Evolutionary conservation across 2,888 invertebrate species (phyloP).

Genomic region (Stenoptilia bipunctidactyla): DNA sequence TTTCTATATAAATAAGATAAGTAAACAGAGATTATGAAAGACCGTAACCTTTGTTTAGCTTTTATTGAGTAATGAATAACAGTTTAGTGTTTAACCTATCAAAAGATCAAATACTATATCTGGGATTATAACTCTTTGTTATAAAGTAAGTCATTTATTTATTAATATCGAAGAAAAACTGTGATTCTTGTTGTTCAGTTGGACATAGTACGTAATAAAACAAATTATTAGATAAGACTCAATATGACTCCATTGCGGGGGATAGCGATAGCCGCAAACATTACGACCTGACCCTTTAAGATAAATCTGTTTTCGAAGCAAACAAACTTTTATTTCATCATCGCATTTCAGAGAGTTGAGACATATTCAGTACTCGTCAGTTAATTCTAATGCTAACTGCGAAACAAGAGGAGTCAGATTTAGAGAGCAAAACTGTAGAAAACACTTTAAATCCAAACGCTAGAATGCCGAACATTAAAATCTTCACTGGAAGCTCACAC

Average conservation of each 20-base stretch:
- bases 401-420: conserved; percentile 21
- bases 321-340: conserved; percentile 36
- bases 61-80: too few species aligned
- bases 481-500: conserved; percentile 98
- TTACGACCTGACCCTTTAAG: conserved; percentile 46
- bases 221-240: neutral
- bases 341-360: conserved; percentile 26
- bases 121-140: too few species aligned
- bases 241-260: conserved; percentile 25
- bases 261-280: conserved; percentile 26
- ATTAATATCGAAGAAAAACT: too few species aligned
- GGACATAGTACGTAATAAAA: too few species aligned
- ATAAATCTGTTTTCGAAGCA: conserved; percentile 39
- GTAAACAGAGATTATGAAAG: too few species aligned
- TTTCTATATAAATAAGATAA: too few species aligned
- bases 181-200: too few species aligned
- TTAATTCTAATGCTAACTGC: conserved; percentile 40
- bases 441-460: conserved; percentile 32
- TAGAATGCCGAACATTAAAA: conserved; percentile 99
- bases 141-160: too few species aligned
- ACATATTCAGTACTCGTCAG: conserved; percentile 19
- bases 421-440: conserved; percentile 18
- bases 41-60: too few species aligned
- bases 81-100: too few species aligned
- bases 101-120: too few species aligned